These are phyloP conservation scores for Dendrolimus punctatus DNA, from an alignment of 1,140 invertebrate genomes.

Conservation along the genomic window DNA sequence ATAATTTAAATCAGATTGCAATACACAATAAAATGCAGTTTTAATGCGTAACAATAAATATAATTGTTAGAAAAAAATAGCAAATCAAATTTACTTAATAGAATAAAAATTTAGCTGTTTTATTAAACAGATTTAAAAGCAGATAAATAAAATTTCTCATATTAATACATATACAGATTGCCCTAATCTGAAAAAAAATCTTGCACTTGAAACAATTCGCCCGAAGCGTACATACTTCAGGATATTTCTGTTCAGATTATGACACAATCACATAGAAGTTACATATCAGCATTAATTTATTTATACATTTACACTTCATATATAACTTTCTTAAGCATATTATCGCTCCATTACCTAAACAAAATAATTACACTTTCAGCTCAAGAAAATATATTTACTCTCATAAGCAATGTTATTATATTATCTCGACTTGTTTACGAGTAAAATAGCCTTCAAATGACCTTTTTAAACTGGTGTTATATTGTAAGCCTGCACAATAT, in stretches of 20 bases:
- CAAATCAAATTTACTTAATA: constrained; percentile 19
- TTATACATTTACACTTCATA: constrained; percentile 61
- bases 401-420: constrained; percentile 9
- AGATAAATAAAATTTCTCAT: constrained; percentile 55
- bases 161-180: constrained; percentile 32
- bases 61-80: not conserved
- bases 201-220: not conserved
- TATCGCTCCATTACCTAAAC: constrained; percentile 40
- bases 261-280: constrained; percentile 38
- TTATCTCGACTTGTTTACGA: not conserved
- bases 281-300: constrained; percentile 51
- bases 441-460: constrained; percentile 1
- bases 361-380: constrained; percentile 45
- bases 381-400: constrained; percentile 27
- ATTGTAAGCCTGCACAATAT: no score
- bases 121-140: constrained; percentile 51
- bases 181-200: not conserved
- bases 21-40: no score
- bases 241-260: constrained; percentile 29
- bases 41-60: no score
- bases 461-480: not conserved
- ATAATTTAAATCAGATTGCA: no score
- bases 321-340: constrained; percentile 41
- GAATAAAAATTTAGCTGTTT: constrained; percentile 45
- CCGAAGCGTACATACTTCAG: not conserved